A percentile compares a stretch with the other conserved stretches of the same genome.
Evolutionary conservation across 2,888 invertebrate genomes (phyloP).

Genomic region (Caenorhabditis uteleia): DNA sequence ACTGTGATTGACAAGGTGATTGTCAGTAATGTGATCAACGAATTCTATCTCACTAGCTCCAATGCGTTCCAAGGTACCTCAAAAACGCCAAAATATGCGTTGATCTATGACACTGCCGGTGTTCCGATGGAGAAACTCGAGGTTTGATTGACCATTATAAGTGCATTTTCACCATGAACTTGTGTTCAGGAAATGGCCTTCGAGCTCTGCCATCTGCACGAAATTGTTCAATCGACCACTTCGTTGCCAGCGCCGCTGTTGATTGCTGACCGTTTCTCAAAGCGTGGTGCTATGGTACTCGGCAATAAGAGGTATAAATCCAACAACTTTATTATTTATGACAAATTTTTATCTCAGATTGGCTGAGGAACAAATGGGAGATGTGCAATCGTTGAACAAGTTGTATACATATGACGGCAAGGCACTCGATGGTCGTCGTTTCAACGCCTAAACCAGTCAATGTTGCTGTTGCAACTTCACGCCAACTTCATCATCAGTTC

Average conservation of each 20-base stretch:
- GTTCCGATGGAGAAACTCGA: constrained; percentile 1
- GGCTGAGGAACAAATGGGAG: no score
- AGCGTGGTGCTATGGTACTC: constrained; percentile 21
- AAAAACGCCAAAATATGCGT: constrained; percentile 15
- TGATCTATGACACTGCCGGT: constrained; percentile 5
- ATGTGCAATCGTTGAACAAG: no score
- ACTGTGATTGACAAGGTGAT: constrained; percentile 20
- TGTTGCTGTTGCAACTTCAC: no score
- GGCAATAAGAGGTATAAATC: no score
- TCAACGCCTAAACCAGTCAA: no score
- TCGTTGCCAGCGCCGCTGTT: constrained; percentile 18
- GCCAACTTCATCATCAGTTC: no score
- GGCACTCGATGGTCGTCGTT: no score
- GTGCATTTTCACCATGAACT: no score
- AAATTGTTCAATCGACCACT: constrained; percentile 13
- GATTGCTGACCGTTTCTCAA: constrained; percentile 23
- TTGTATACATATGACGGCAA: no score
- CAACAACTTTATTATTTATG: no score
- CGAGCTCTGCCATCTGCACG: constrained; percentile 14
- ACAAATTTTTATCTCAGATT: no score
- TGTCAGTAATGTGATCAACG: constrained; percentile 9
- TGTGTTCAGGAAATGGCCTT: constrained; percentile 13
- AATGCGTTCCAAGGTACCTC: constrained; percentile 25
- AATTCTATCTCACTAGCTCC: constrained; percentile 31
- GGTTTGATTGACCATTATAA: no score